These are phyloP conservation scores for Pammene aurita DNA, from an alignment of 2,888 invertebrate genomes.

Conservation along the genomic window DNA sequence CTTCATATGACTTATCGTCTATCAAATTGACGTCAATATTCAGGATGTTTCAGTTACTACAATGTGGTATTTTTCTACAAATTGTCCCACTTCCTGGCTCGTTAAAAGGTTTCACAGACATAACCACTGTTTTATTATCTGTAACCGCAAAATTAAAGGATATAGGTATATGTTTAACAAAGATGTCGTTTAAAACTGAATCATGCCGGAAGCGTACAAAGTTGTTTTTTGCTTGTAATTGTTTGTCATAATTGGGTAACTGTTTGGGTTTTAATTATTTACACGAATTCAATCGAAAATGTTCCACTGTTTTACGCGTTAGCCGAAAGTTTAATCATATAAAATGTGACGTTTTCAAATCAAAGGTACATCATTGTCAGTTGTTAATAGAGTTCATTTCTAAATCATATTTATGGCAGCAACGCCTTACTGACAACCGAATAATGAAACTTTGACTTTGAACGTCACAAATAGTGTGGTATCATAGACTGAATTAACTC, in stretches of 20 bases:
- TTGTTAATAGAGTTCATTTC: too few species aligned
- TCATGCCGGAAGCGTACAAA: not conserved
- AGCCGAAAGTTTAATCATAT: not conserved
- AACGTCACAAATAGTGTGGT: too few species aligned
- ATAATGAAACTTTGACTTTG: too few species aligned
- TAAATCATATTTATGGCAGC: too few species aligned
- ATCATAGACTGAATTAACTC: too few species aligned
- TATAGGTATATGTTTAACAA: not conserved
- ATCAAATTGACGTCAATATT: too few species aligned
- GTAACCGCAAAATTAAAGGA: not conserved
- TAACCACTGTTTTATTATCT: not conserved
- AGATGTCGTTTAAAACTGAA: not conserved
- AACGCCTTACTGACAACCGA: too few species aligned
- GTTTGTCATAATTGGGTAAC: not conserved
- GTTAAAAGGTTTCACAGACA: constrained; percentile 2
- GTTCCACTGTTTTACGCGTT: not conserved
- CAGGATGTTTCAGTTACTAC: too few species aligned
- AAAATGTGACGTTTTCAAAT: too few species aligned
- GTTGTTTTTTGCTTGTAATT: not conserved
- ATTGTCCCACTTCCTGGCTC: constrained; percentile 8
- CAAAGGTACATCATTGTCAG: too few species aligned
- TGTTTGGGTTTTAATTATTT: not conserved
- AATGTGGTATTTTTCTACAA: constrained; percentile 5
- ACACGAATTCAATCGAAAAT: not conserved
- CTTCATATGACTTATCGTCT: too few species aligned